A percentile compares a stretch with the other conserved stretches of the same genome.
These are phyloP conservation scores for Boulengeromyrus knoepffleri DNA, from an alignment of 2,113 vertebrate genomes.

Conservation along the genomic window DNA sequence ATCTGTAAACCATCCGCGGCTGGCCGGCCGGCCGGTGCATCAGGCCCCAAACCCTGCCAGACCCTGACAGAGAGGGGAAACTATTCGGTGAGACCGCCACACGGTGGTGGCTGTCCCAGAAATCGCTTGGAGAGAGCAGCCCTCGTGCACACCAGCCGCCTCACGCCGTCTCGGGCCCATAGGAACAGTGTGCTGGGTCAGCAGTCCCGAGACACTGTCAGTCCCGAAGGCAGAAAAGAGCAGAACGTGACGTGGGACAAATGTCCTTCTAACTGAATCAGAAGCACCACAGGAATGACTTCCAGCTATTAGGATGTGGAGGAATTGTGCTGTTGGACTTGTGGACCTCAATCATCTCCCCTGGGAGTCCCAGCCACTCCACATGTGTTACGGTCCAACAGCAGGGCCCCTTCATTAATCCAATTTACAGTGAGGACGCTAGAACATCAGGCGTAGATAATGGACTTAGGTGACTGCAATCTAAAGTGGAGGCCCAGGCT, in stretches of 20 bases:
- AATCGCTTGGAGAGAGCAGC: neutral
- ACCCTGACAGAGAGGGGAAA: constrained; percentile 14
- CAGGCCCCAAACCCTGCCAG: constrained; percentile 8
- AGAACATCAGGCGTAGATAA: neutral
- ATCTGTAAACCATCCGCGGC: neutral
- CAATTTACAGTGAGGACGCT: neutral
- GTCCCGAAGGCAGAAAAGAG: neutral
- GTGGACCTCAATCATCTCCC: neutral
- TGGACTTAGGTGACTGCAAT: neutral
- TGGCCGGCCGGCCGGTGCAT: neutral
- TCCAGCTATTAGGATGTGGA: neutral
- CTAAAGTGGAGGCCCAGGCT: neutral
- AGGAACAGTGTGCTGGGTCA: neutral
- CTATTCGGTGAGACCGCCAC: constrained; percentile 3
- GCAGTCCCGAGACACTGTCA: neutral
- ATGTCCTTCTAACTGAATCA: neutral
- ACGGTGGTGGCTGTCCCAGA: neutral
- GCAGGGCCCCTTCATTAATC: neutral
- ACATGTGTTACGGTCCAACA: neutral
- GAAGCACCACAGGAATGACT: neutral
- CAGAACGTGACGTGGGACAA: neutral
- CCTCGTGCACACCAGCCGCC: neutral
- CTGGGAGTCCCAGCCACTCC: neutral
- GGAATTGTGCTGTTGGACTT: neutral
- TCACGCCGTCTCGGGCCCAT: neutral